Base-by-base conservation (phyloP, 2,113 vertebrate genomes). In the Pelmatolapia mariae region DNA sequence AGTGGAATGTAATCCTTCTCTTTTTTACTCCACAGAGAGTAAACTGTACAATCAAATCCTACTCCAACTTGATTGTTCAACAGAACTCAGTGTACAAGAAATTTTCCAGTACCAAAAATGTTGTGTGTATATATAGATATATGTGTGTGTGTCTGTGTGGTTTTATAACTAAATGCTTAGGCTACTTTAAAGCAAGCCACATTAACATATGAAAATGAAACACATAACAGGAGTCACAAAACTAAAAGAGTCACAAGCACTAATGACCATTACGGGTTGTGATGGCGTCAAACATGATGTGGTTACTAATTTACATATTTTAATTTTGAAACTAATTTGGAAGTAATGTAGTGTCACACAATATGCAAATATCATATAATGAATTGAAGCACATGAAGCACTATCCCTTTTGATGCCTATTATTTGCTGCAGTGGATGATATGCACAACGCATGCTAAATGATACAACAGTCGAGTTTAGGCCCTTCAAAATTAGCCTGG, bases 301-400 rank as follows among this genome's bases (percentile, higher is more conserved):
- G 59, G 78, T 68, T 52, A 43, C 80, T 88, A 36, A 92, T 94
- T 93, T 93, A 84, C 89, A 94, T 91, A 93, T 93, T 94, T 93
- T 93, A 91, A 94, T 93, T 94, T 85, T 89, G 71, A 92, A 95
- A 91, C 83, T 91, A 93, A 94, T 93, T 93, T 91, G 66, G 79
- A 90, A 89, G 91, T 87, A 93, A 93, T 94, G 91, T 88, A 86
- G 85, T 91, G 85, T 92, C 90, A 88, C 87, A 63, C 71, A 52
- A 45, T 91, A 93, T 93, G 92, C 89, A 91, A 93, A 93, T 93
- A 81, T 82, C 68, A 54, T 45, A 45, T 88, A 91, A 92, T 93
- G 82, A 94, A 90, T 82, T 79, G 56, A 86, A 84, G 82, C 86
- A 71, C 87, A 82, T 82, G 82, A 90, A 79, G 29, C 50, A 82